Evolutionary conservation across 2,113 vertebrate species (phyloP), one percentile per base, ranked within the genome.

Genomic region (Aptenodytes forsteri): DNA sequence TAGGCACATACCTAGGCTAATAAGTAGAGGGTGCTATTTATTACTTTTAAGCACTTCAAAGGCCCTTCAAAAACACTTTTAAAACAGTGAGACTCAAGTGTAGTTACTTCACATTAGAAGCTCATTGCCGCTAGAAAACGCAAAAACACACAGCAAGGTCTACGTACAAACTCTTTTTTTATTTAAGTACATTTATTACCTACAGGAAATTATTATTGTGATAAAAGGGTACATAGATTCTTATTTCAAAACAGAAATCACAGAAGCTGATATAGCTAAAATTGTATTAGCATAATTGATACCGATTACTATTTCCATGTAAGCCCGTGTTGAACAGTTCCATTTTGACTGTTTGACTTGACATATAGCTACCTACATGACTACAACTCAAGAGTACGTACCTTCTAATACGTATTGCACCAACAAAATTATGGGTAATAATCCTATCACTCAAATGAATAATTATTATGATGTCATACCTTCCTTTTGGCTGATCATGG

Each of bases 11-110:
- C 59, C 62, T 62, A 30, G 34, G 76, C 85, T 96, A 97, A 93
- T 93, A 97, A 97, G 83, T 91, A 77, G 89, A 97, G 77, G 87
- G 86, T 95, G 94, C 96, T 89, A 70, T 89, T 91, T 56, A 83
- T 87, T 84, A 89, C 85, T 89, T 79, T 32, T 34, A 72, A 85
- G 73, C 77, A 95, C 95, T 97, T 97, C 92, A 93, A 95, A 97
- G 93, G 78, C 62, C 81, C 54, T 94, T 95, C 95, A 97, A 25
- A 93, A 95, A 84, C 91, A 90, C 91, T 88, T 94, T 40, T 32
- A 76, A 87, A 92, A 22, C 62, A 85, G 30, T 27, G 36, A 79
- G 83, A 58, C 49, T 87, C 52, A 34, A 73, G 71, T 30, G 18
- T 2, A 87, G 85, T 93, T 89, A 85, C 72, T 73, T 83, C 64